Conservation (phyloP, 2,113 vertebrate species). For the Mobula birostris region DNA sequence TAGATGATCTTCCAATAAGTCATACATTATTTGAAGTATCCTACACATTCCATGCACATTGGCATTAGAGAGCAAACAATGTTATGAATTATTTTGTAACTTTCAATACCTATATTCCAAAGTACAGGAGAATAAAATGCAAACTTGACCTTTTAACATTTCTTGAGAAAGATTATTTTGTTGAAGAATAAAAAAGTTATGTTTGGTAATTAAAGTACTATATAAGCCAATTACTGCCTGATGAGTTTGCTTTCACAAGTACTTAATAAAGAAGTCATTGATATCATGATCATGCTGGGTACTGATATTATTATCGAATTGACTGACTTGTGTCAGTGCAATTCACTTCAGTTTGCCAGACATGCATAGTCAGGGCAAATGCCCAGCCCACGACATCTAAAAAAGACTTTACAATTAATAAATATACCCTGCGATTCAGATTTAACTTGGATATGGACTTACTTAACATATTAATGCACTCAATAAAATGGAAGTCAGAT, state of each 20-base stretch:
- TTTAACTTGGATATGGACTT: background rate
- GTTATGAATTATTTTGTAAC: background rate
- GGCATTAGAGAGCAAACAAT: background rate
- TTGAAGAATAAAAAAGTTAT: background rate
- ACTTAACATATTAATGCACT: background rate
- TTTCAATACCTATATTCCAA: background rate
- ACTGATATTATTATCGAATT: background rate
- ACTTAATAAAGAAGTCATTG: background rate
- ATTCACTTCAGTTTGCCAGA: background rate
- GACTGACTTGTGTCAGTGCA: background rate
- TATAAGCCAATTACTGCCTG: background rate
- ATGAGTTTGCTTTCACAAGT: background rate
- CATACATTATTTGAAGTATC: background rate
- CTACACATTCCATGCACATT: background rate
- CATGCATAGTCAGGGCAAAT: background rate
- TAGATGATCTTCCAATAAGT: background rate
- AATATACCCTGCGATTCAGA: background rate
- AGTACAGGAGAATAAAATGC: background rate
- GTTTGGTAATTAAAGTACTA: background rate
- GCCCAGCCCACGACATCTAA: background rate
- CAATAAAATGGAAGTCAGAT: background rate
- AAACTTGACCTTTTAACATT: background rate
- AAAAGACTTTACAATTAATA: background rate
- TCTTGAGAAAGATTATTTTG: background rate
- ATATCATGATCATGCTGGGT: background rate